A percentile compares a stretch with the other conserved stretches of the same genome.
Conservation (phyloP, 2,797 vertebrate genomes). For the Australoheros facetus region DNA sequence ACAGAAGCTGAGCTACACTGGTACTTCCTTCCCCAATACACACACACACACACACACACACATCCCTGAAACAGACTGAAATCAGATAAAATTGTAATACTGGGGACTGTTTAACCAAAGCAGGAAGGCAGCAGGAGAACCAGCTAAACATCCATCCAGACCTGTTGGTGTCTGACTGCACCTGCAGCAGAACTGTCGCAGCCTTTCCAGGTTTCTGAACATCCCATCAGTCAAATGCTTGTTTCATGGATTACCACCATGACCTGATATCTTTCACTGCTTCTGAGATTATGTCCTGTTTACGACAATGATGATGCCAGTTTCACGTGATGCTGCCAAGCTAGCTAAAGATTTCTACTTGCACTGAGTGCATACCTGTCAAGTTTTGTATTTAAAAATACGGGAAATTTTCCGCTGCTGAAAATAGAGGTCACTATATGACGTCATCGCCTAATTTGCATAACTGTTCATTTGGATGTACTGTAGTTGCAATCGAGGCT, state of each 20-base stretch:
- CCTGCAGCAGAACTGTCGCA: too few relatives aligned
- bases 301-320: background rate
- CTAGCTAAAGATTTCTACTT: background rate
- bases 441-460: too few relatives aligned
- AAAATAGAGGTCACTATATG: too few relatives aligned
- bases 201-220: too few relatives aligned
- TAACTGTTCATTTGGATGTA: too few relatives aligned
- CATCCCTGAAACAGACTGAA: background rate
- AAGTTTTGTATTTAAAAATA: too few relatives aligned
- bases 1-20: slow-evolving; percentile 22
- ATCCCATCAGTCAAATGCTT: too few relatives aligned
- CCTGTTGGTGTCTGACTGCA: background rate
- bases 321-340: too few relatives aligned
- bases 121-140: background rate
- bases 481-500: too few relatives aligned
- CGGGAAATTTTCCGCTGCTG: too few relatives aligned
- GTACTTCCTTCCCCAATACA: slow-evolving; percentile 22
- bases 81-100: background rate
- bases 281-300: background rate
- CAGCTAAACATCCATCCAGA: background rate
- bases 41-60: background rate
- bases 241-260: too few relatives aligned
- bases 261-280: too few relatives aligned
- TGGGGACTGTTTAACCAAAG: background rate
- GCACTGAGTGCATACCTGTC: background rate